Evolutionary conservation across 1,140 invertebrate species (phyloP).

Genomic region (Magallana gigas): DNA sequence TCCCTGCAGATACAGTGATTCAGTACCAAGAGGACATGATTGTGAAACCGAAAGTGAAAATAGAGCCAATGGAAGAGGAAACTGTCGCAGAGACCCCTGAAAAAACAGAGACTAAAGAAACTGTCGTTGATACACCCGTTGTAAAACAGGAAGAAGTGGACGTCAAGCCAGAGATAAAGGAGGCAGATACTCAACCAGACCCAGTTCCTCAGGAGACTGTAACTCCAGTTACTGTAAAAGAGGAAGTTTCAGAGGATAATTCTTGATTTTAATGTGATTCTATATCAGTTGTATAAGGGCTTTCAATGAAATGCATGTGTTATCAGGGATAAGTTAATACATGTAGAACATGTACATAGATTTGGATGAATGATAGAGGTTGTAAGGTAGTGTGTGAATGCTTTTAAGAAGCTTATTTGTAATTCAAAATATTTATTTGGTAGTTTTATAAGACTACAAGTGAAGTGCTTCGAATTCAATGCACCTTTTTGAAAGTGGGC

Average conservation of each 20-base stretch:
- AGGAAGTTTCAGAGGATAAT: slow-evolving; percentile 1
- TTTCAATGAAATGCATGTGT: neutral
- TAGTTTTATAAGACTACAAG: neutral
- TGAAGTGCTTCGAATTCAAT: slow-evolving; percentile 11
- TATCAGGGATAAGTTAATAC: no score
- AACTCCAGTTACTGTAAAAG: neutral
- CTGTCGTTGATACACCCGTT: neutral
- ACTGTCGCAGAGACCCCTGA: neutral
- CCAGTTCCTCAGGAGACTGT: neutral
- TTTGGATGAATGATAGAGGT: neutral
- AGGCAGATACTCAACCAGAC: neutral
- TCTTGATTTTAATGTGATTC: neutral
- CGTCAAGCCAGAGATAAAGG: neutral
- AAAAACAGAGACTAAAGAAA: neutral
- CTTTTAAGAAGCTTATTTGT: neutral
- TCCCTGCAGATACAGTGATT: slow-evolving; percentile 49
- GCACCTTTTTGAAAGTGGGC: neutral
- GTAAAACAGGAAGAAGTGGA: slow-evolving; percentile 25
- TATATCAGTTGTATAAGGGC: neutral
- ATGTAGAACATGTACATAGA: no score
- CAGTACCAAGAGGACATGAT: slow-evolving; percentile 36
- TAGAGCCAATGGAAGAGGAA: slow-evolving; percentile 10
- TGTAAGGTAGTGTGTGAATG: neutral
- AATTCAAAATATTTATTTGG: neutral
- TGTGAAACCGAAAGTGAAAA: slow-evolving; percentile 38